Evolutionary conservation across 2,797 vertebrate genomes (phyloP), one percentile per base, ranked within the genome.

Genomic region (Galago senegalensis): DNA sequence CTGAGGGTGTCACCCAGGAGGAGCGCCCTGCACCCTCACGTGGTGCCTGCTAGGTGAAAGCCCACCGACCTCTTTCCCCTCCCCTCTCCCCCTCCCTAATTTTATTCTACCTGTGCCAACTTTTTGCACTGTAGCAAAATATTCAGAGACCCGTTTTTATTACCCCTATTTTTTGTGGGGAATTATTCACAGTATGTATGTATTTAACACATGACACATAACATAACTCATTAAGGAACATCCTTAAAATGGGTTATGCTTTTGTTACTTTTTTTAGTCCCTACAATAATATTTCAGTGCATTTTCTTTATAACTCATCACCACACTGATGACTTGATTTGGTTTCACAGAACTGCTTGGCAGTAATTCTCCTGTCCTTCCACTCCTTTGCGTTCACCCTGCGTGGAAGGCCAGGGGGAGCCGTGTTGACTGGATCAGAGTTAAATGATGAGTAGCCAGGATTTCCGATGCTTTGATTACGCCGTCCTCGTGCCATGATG

Each of bases 401-500:
- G 92, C 94, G 83, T 87, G 70, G 82, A 93, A 34, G 56, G 46
- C 92, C 85, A 73, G 9, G 70, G 5, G 79, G 75, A 96, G 82
- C 86, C 87, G 49, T 43, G 90, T 25, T 93, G 90, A 91, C 87
- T 85, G 72, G 86, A 82, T 77, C 83, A 85, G 88, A 25, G 63
- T 93, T 93, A 96, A 97, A 96, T 97, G 89, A 97, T 96, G 94
- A 97, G 92, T 89, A 87, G 91, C 95, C 95, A 82, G 97, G 93
- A 94, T 96, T 97, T 95, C 93, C 80, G 58, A 91, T 85, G 96
- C 95, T 95, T 87, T 96, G 93, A 95, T 97, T 93, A 94, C 0
- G 10, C 76, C 56, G 17, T 94, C 91, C 87, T 95, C 87, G 87
- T 3, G 0, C 86, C 93, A 96, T 77, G 93, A 96, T 94, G 95